Conservation (phyloP, 2,888 invertebrate species). For the Drosophila affinis region DNA sequence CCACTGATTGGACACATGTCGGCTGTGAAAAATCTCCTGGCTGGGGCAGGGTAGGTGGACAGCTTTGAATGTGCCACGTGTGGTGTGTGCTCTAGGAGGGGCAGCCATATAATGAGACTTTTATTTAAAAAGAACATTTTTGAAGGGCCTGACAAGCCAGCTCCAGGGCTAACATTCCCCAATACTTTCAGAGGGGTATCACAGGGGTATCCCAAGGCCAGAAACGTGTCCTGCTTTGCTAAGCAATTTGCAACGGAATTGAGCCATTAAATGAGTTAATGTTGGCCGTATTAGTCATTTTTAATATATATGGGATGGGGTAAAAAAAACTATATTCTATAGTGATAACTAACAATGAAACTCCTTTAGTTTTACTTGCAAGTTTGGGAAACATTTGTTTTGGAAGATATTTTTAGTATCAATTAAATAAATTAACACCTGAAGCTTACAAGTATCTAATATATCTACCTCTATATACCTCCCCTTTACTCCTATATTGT, state of each 20-base stretch:
- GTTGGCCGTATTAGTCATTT: conserved; percentile 10
- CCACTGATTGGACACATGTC: conserved; percentile 77
- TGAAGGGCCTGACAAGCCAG: conserved; percentile 28
- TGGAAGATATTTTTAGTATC: too few relatives aligned
- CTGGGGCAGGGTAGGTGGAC: conserved; percentile 40
- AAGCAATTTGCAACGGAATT: conserved; percentile 10
- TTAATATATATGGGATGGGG: neutral
- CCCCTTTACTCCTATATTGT: too few relatives aligned
- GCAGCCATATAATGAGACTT: conserved; percentile 67
- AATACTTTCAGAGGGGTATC: neutral
- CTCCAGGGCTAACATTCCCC: conserved; percentile 17
- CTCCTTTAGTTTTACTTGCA: too few relatives aligned
- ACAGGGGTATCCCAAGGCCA: neutral
- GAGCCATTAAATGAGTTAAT: conserved; percentile 34
- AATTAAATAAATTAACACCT: too few relatives aligned
- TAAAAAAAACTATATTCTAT: too few relatives aligned
- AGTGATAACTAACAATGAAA: too few relatives aligned
- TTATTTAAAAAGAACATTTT: conserved; percentile 66
- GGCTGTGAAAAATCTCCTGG: conserved; percentile 61
- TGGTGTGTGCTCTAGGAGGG: conserved; percentile 5
- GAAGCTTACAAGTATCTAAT: too few relatives aligned
- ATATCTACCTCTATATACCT: too few relatives aligned
- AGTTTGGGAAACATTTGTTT: too few relatives aligned
- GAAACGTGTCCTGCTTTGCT: conserved; percentile 31
- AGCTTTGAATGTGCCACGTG: conserved; percentile 54